Evolutionary conservation across 2,888 invertebrate species (phyloP).

Genomic region (Temnothorax ravouxi): DNA sequence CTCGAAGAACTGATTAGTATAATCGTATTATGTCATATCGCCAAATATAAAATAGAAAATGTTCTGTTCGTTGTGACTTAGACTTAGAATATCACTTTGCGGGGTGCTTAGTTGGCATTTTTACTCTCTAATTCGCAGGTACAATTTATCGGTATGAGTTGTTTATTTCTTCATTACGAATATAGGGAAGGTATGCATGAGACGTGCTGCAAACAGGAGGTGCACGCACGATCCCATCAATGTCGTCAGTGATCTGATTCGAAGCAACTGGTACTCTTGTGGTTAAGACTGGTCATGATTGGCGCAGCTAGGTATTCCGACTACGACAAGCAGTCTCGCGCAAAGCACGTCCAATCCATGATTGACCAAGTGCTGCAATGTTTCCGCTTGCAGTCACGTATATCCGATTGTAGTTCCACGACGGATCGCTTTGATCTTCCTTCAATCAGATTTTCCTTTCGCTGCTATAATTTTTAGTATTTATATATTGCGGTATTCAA

Average conservation of each 20-base stretch:
- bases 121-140: background rate
- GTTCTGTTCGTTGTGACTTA: background rate
- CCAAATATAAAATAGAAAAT: background rate
- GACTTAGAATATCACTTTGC: background rate
- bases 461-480: background rate
- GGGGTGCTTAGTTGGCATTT: background rate
- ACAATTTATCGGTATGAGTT: background rate
- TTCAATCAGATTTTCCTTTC: background rate
- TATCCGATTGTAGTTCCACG: background rate
- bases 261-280: conserved; percentile 91
- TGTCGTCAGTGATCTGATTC: conserved; percentile 88
- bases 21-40: background rate
- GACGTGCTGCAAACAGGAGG: background rate
- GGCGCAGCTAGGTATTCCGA: conserved; percentile 91
- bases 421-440: background rate
- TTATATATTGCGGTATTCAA: background rate
- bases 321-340: conserved; percentile 93
- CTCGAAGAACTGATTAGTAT: background rate
- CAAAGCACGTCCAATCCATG: conserved; percentile 89
- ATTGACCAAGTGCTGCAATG: conserved; percentile 80
- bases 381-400: conserved; percentile 33
- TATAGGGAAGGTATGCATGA: background rate
- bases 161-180: background rate
- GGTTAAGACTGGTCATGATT: conserved; percentile 94
- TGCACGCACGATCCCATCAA: conserved; percentile 1